Evolutionary conservation across 2,888 invertebrate species (phyloP).

Genomic region (Erannis defoliaria): DNA sequence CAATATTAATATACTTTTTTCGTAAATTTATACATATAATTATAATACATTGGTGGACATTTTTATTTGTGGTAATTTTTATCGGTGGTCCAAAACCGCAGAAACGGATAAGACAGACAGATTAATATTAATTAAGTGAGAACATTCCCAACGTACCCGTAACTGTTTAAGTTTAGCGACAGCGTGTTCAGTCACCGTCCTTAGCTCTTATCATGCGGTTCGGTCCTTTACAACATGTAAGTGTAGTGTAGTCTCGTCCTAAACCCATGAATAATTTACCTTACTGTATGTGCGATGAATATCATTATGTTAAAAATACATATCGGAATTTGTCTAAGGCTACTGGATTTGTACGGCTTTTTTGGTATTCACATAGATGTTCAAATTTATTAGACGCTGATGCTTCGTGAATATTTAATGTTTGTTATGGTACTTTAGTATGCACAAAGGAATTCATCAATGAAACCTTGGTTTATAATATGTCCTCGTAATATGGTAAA

Average conservation of each 20-base stretch:
- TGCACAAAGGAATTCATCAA: slow-evolving; percentile 12
- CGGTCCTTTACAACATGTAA: slow-evolving; percentile 25
- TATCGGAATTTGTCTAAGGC: slow-evolving; percentile 45
- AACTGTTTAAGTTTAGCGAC: neutral
- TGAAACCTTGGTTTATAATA: neutral
- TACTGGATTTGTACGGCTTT: slow-evolving; percentile 48
- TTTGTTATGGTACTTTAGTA: slow-evolving; percentile 12
- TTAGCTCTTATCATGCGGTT: slow-evolving; percentile 22
- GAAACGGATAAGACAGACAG: too few relatives aligned
- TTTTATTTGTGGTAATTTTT: too few relatives aligned
- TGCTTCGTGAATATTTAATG: slow-evolving; percentile 53
- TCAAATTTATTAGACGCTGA: slow-evolving; percentile 53
- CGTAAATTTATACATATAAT: too few relatives aligned
- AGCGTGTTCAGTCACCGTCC: slow-evolving; percentile 1
- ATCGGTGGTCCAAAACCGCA: too few relatives aligned
- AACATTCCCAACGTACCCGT: neutral
- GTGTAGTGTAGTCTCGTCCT: slow-evolving; percentile 29
- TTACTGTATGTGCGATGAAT: slow-evolving; percentile 40
- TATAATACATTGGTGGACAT: too few relatives aligned
- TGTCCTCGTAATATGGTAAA: neutral
- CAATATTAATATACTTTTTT: too few relatives aligned
- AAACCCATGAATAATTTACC: slow-evolving; percentile 39
- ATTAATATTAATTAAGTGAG: neutral
- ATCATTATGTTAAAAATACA: slow-evolving; percentile 38
- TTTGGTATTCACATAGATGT: slow-evolving; percentile 57